Base-by-base conservation (phyloP, 2,113 vertebrate genomes). In the Spea bombifrons region DNA sequence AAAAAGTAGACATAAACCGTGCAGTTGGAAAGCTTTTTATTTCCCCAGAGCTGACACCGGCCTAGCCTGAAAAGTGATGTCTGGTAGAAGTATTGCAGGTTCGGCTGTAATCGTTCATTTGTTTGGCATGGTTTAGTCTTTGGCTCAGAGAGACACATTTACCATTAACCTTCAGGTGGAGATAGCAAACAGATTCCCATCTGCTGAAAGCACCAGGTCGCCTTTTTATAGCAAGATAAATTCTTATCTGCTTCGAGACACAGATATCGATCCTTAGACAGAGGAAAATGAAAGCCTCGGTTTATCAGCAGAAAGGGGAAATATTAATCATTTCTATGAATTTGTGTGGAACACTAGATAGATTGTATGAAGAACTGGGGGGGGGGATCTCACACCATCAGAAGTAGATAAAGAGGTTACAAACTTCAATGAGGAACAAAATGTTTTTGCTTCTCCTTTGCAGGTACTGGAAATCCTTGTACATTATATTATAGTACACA, bases 1-100 rank as follows among this genome's bases (percentile, higher is more conserved):
- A 67, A 73, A 57, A 53, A 16, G 45, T 66, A 80, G 77, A 80
- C 77, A 57, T 66, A 73, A 73, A 71, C 44, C 66, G 70, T 73
- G n/a, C 72, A 57, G 61, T 66, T 57, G 49, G 70, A 73, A 73
- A 80, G 63, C n/a, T 49, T 67, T 79, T 80, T 66, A 73, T 80
- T 73, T 80, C 77, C 77, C 77, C 44, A 43, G 77, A 73, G 77
- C 70, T 55, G 49, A 50, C 63, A 48, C 71, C 73, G 70, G 50
- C 49, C 30, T 53, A 43, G 48, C 48, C 61, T 66, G 30, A 59
- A 73, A 55, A 67, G 48, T 8, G 46, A 80, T 30, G 77, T 72
- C 76, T 73, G 17, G 43, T 66, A 65, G 10, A 66, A 73, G 52
- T 66, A 73, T 73, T 43, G 63, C 63, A 57, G 71, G 61, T 73